Conservation (phyloP, 2,888 invertebrate species). For the Zaprionus obscuricornis region DNA sequence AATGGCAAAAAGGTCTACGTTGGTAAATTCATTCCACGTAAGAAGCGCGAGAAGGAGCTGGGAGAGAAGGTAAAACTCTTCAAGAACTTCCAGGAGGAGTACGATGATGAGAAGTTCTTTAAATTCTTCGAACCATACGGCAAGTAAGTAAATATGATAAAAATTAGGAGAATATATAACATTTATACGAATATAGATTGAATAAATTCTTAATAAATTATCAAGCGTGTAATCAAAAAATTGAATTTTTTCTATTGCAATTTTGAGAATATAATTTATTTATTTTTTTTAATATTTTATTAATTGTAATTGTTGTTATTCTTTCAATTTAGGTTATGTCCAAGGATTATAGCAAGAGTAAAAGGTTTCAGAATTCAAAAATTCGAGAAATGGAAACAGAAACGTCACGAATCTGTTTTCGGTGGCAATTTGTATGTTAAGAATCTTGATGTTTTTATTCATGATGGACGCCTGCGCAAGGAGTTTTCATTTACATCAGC, state of each 20-base stretch:
- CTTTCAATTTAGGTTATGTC: slow-evolving; percentile 86
- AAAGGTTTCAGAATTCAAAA: slow-evolving; percentile 99
- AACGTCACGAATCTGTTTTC: slow-evolving; percentile 81
- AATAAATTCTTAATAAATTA: too few species aligned
- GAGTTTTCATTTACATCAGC: slow-evolving; percentile 99
- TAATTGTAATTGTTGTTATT: neutral
- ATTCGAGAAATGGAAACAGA: slow-evolving; percentile 98
- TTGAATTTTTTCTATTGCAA: neutral
- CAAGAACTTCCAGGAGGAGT: slow-evolving; percentile 99
- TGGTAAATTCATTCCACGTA: slow-evolving; percentile 98
- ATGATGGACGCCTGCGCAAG: slow-evolving; percentile 97
- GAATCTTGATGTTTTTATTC: slow-evolving; percentile 98
- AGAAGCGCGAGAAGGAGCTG: slow-evolving; percentile 98
- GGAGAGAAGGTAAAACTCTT: slow-evolving; percentile 98
- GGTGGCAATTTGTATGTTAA: slow-evolving; percentile 99
- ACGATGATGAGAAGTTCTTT: slow-evolving; percentile 94
- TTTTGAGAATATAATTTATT: too few species aligned
- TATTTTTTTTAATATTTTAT: neutral
- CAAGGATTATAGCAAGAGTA: slow-evolving; percentile 96
- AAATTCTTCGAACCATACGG: slow-evolving; percentile 97
- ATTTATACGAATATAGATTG: too few species aligned
- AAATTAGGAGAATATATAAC: too few species aligned
- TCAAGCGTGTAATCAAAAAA: too few species aligned
- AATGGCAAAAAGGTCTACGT: slow-evolving; percentile 99
- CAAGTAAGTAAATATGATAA: too few species aligned